A percentile compares a stretch with the other conserved stretches of the same genome.
phyloP scores from a whole-genome alignment of 2,797 vertebrate species.

The Poecile montanus region DNA sequence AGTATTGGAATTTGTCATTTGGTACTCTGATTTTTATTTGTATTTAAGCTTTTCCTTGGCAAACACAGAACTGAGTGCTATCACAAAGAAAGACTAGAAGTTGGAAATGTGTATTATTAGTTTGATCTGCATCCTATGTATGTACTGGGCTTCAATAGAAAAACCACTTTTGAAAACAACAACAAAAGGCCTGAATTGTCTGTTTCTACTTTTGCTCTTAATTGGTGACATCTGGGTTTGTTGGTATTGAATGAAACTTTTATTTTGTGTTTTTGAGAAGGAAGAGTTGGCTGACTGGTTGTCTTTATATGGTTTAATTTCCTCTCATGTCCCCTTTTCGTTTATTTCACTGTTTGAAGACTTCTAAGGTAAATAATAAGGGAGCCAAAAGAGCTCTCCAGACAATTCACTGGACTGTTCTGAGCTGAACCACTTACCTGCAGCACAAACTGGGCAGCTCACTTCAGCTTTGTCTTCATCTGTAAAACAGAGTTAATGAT shows the following conservation, averaged over 20 bases:
- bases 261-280: conserved; percentile 65
- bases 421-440: background rate
- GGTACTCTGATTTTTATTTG: conserved; percentile 15
- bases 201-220: conserved; percentile 57
- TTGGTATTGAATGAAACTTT: conserved; percentile 54
- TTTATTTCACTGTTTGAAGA: conserved; percentile 32
- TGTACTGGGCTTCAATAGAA: conserved; percentile 31
- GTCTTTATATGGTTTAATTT: conserved; percentile 61
- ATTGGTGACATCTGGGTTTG: conserved; percentile 57
- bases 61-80: background rate
- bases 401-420: background rate
- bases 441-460: background rate
- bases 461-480: background rate
- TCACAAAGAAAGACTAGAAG: conserved; percentile 2
- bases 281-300: conserved; percentile 48
- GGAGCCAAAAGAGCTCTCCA: background rate
- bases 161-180: conserved; percentile 22
- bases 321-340: conserved; percentile 15
- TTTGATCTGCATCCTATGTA: conserved; percentile 1
- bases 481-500: background rate
- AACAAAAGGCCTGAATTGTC: conserved; percentile 42
- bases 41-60: conserved; percentile 15
- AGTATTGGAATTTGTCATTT: background rate
- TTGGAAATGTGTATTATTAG: conserved; percentile 3
- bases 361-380: background rate